Percentiles rank a stretch among this genome's conserved stretches.
These are phyloP conservation scores for Limnephilus marmoratus DNA, from an alignment of 2,888 invertebrate species.

Conservation along the genomic window DNA sequence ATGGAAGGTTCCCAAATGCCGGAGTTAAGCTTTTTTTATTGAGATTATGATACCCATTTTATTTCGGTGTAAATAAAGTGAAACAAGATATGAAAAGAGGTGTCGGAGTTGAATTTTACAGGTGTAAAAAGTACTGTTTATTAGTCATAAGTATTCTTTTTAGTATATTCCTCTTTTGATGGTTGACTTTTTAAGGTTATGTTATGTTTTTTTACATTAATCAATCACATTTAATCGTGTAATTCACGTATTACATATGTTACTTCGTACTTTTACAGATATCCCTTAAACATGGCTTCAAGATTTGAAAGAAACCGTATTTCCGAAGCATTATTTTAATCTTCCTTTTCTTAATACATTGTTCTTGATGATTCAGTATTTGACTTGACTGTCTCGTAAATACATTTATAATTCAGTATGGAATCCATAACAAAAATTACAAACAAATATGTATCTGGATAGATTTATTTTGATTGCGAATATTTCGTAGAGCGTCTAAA, in stretches of 20 bases:
- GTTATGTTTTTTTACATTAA: neutral
- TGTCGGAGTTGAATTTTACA: neutral
- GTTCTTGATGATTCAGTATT: no score
- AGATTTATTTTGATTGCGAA: no score
- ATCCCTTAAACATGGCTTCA: neutral
- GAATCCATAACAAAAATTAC: no score
- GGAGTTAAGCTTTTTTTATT: constrained; percentile 13
- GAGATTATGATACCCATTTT: constrained; percentile 7
- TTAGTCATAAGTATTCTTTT: neutral
- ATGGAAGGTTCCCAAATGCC: neutral
- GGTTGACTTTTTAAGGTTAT: neutral
- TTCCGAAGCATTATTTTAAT: neutral
- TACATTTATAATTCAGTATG: no score
- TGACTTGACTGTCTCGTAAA: no score
- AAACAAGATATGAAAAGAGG: neutral
- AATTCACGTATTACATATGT: neutral
- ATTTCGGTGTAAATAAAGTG: neutral
- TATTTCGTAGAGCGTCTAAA: no score
- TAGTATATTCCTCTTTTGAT: neutral
- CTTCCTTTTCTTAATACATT: neutral
- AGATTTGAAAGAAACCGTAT: neutral
- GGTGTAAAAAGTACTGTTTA: neutral
- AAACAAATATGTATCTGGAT: no score
- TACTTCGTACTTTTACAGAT: neutral
- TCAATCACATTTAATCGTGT: neutral